Evolutionary conservation across 2,888 invertebrate species (phyloP).

Genomic region (Phasia obesa): DNA sequence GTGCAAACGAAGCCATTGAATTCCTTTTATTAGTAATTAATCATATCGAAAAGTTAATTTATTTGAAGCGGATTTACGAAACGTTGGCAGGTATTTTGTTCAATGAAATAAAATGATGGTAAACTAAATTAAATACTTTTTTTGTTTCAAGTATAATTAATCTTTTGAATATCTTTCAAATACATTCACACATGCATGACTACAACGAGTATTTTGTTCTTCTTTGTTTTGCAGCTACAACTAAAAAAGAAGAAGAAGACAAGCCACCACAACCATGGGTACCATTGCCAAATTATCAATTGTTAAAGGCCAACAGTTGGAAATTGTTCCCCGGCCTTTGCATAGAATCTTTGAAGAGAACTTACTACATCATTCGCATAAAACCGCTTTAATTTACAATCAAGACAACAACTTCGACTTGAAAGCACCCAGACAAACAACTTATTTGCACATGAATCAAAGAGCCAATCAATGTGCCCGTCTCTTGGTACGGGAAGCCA

Average conservation of each 20-base stretch:
- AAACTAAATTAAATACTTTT: not conserved
- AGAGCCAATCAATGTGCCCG: conserved; percentile 83
- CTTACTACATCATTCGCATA: conserved; percentile 83
- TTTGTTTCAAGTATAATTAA: not conserved
- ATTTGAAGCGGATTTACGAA: conserved; percentile 17
- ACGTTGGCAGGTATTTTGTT: not conserved
- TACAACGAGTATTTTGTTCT: not conserved
- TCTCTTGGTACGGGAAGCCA: conserved; percentile 77
- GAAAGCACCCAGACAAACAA: conserved; percentile 73
- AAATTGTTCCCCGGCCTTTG: conserved; percentile 84
- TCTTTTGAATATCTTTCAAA: not conserved
- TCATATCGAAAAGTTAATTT: conserved; percentile 17
- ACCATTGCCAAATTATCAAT: conserved; percentile 89
- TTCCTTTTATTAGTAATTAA: conserved; percentile 9
- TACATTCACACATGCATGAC: not conserved
- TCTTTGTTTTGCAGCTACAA: conserved; percentile 19
- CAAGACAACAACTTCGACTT: conserved; percentile 52
- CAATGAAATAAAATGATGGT: not conserved
- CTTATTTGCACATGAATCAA: conserved; percentile 82
- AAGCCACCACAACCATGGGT: conserved; percentile 84
- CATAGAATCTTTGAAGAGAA: conserved; percentile 85
- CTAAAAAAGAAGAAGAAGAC: not conserved
- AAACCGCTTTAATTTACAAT: conserved; percentile 86
- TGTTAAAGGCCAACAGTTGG: conserved; percentile 85
- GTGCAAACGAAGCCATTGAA: not conserved